A percentile compares a stretch with the other conserved stretches of the same genome.
phyloP scores from a whole-genome alignment of 2,113 vertebrate genomes.

The Boulengeromyrus knoepffleri region DNA sequence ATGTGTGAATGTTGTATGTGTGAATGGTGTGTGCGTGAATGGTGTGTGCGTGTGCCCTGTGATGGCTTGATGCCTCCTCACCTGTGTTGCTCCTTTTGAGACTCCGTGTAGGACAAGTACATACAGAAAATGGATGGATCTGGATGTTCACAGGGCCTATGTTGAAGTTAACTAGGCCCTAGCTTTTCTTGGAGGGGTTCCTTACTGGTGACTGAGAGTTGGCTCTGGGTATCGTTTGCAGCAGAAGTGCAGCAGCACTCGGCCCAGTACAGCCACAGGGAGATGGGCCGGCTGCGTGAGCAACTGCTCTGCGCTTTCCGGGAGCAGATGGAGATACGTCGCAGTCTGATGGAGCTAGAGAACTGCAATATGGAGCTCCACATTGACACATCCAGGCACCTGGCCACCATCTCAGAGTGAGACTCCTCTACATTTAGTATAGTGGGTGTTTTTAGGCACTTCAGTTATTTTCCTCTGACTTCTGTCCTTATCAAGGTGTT shows the following conservation, averaged over 20 bases:
- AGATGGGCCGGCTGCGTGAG: conserved; percentile 28
- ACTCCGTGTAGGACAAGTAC: background rate
- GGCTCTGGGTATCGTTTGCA: conserved; percentile 13
- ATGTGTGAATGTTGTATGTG: too few relatives aligned
- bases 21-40: too few relatives aligned
- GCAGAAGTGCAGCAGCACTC: conserved; percentile 22
- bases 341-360: conserved; percentile 53
- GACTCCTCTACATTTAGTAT: conserved; percentile 3
- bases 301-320: conserved; percentile 44
- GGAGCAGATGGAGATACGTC: conserved; percentile 46
- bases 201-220: background rate
- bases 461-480: background rate
- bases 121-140: background rate
- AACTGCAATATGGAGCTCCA: conserved; percentile 48
- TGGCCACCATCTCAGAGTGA: conserved; percentile 53
- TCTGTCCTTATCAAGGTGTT: background rate
- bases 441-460: background rate
- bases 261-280: conserved; percentile 24
- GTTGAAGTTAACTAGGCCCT: background rate
- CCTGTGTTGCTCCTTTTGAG: background rate
- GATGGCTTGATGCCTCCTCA: too few relatives aligned
- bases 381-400: conserved; percentile 44
- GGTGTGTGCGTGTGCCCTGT: background rate
- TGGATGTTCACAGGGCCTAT: background rate
- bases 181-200: background rate